phyloP scores from a whole-genome alignment of 1,140 invertebrate species.

The Adelges cooleyi region DNA sequence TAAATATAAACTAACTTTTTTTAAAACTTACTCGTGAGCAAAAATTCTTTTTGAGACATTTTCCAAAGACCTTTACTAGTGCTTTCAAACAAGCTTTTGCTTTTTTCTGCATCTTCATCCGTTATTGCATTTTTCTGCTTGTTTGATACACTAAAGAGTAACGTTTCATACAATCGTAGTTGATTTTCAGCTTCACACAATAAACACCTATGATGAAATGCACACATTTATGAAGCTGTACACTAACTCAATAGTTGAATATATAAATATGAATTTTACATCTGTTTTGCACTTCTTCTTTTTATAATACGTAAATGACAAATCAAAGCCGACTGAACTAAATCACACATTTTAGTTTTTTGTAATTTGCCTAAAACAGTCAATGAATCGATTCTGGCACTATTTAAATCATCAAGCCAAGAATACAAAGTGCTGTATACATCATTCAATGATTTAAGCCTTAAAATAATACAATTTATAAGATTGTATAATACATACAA shows the following conservation, averaged over 20 bases:
- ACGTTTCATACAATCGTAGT: conserved; percentile 46
- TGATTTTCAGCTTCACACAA: conserved; percentile 43
- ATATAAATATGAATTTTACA: too few species aligned
- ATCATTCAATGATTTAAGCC: conserved; percentile 36
- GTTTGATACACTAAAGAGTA: conserved; percentile 42
- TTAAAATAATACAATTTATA: conserved; percentile 21
- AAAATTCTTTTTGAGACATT: conserved; percentile 43
- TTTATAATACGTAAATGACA: conserved; percentile 51
- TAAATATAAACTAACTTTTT: background rate
- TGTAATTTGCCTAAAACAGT: conserved; percentile 38
- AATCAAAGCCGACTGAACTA: conserved; percentile 47
- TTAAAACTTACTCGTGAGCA: conserved; percentile 36
- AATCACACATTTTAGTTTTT: conserved; percentile 35
- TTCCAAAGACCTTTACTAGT: conserved; percentile 41
- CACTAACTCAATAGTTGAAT: too few species aligned
- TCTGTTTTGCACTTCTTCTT: conserved; percentile 30
- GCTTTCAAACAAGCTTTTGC: conserved; percentile 7
- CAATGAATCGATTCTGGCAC: conserved; percentile 38
- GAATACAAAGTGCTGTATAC: conserved; percentile 40
- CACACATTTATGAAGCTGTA: too few species aligned
- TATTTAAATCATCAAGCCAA: conserved; percentile 40
- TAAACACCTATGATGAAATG: conserved; percentile 37
- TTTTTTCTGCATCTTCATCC: conserved; percentile 33
- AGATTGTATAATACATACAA: too few species aligned
- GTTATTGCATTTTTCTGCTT: conserved; percentile 36